A percentile compares a stretch with the other conserved stretches of the same genome.
These are phyloP conservation scores for Panthera leo DNA, from an alignment of 2,113 vertebrate species.

Conservation along the genomic window DNA sequence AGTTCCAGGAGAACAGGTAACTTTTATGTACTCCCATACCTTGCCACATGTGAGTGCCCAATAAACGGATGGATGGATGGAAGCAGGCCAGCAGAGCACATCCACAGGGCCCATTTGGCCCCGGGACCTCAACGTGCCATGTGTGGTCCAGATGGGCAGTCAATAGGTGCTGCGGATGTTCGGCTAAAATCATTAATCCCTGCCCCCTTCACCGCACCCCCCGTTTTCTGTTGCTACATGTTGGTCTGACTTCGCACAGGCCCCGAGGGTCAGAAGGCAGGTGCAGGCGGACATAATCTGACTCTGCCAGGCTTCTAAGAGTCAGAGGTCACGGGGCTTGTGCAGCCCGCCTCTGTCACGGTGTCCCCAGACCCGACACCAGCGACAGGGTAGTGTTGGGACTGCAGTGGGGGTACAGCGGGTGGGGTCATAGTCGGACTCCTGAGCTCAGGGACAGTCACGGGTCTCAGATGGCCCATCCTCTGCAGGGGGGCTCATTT, in stretches of 20 bases:
- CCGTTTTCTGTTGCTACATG: not conserved
- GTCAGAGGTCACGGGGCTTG: not conserved
- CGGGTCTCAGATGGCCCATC: not conserved
- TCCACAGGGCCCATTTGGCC: not conserved
- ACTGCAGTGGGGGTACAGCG: not conserved
- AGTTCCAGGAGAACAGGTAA: not conserved
- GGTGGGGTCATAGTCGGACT: not conserved
- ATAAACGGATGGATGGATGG: not conserved
- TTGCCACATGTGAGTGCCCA: not conserved
- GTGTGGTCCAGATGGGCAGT: not conserved
- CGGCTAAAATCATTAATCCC: not conserved
- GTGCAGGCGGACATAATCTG: not conserved
- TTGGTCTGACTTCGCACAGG: not conserved
- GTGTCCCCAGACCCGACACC: not conserved
- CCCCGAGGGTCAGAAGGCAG: not conserved
- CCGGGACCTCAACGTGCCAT: too few relatives aligned
- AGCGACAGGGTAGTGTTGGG: not conserved
- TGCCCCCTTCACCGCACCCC: rapidly evolving
- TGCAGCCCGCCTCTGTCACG: not conserved
- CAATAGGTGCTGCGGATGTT: not conserved
- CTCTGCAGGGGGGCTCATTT: conserved; percentile 61
- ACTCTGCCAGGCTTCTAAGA: not conserved
- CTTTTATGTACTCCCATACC: not conserved
- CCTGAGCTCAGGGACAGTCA: not conserved
- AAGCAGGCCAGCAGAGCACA: not conserved